Percentiles rank a stretch among this genome's conserved stretches.
phyloP scores from a whole-genome alignment of 2,113 vertebrate species.

The Python bivittatus region DNA sequence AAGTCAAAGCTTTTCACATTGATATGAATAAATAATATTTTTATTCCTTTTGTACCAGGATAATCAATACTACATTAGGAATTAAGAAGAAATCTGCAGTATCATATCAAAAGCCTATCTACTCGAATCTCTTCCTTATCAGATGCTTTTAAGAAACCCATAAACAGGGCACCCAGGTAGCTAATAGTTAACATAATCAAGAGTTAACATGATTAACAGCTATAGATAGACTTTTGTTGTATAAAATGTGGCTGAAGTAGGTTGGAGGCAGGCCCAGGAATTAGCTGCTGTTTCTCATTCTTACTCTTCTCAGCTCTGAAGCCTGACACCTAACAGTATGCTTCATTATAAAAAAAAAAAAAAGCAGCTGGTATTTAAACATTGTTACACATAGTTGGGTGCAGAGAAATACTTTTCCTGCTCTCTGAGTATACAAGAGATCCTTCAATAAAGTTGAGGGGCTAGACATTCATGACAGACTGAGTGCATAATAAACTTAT shows the following conservation, averaged over 20 bases:
- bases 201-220: background rate
- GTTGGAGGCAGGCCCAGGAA: background rate
- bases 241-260: background rate
- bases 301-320: background rate
- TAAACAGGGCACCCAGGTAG: background rate
- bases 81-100: background rate
- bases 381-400: background rate
- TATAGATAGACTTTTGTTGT: background rate
- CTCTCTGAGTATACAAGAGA: background rate
- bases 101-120: background rate
- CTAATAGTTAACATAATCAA: background rate
- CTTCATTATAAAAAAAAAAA: background rate
- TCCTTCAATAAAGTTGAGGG: background rate
- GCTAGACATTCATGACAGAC: too few relatives aligned
- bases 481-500: background rate
- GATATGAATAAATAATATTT: conserved; percentile 19
- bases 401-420: background rate
- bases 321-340: too few relatives aligned
- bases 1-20: background rate
- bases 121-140: background rate
- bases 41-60: background rate
- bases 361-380: background rate
- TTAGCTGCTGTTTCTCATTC: background rate
- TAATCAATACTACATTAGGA: background rate
- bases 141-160: background rate